phyloP scores from a whole-genome alignment of 2,888 invertebrate species.

The Thelaira solivaga region DNA sequence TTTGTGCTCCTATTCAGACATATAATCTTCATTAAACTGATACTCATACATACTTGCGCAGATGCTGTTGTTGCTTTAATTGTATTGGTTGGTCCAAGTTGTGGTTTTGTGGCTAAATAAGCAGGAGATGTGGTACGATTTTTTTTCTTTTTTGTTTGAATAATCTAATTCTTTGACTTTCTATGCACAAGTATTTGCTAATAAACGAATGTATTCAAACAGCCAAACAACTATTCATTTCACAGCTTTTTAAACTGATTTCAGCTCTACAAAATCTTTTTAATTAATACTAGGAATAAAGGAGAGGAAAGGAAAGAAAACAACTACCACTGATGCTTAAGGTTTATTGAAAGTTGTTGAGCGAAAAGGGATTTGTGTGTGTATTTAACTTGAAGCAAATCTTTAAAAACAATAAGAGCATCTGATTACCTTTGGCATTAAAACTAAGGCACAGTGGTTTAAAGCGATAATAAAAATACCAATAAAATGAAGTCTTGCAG shows the following conservation, averaged over 20 bases:
- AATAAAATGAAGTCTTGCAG: background rate
- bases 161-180: conserved; percentile 9
- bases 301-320: no score
- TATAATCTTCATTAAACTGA: conserved; percentile 2
- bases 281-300: no score
- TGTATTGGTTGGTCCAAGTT: background rate
- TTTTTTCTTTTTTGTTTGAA: background rate
- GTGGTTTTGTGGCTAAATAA: conserved; percentile 37
- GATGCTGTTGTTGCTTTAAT: background rate
- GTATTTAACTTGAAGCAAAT: conserved; percentile 21
- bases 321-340: background rate
- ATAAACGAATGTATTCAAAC: background rate
- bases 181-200: background rate
- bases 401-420: conserved; percentile 24
- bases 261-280: no score
- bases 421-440: conserved; percentile 40
- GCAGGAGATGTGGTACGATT: conserved; percentile 6
- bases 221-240: no score
- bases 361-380: background rate
- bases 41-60: background rate
- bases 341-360: conserved; percentile 4
- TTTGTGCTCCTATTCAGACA: conserved; percentile 16
- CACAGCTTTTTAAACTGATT: background rate
- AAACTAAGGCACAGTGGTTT: background rate
- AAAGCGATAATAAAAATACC: background rate